Percentiles rank a stretch among this genome's conserved stretches.
These are phyloP conservation scores for Australoheros facetus DNA, from an alignment of 2,797 vertebrate species.

Conservation along the genomic window DNA sequence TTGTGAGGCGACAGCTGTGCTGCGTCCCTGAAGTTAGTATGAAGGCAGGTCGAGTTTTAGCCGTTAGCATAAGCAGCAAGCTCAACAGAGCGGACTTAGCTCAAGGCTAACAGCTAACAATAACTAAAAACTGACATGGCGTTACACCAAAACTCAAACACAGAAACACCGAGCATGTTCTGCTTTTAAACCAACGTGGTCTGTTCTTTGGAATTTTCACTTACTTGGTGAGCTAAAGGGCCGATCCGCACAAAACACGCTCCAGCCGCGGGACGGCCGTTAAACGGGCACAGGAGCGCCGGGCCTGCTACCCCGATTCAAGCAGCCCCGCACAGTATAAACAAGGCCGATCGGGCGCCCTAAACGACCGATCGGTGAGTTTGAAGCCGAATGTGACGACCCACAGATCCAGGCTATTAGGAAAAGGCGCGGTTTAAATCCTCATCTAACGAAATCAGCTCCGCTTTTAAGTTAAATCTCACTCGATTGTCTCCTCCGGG, in stretches of 20 bases:
- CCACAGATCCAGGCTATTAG: not conserved
- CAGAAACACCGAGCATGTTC: fast-evolving
- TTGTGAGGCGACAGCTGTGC: fast-evolving
- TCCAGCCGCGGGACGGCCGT: slow-evolving; percentile 51
- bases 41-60: slow-evolving; percentile 29
- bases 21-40: fast-evolving
- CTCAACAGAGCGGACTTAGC: slow-evolving; percentile 24
- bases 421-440: not conserved
- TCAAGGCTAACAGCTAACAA: slow-evolving; percentile 65
- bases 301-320: slow-evolving; percentile 74
- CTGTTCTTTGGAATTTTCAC: not conserved
- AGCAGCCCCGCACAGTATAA: slow-evolving; percentile 75
- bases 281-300: slow-evolving; percentile 40
- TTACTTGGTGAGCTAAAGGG: slow-evolving; percentile 73
- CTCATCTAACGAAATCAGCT: not conserved
- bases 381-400: not conserved
- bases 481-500: slow-evolving; percentile 77
- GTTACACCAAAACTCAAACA: not conserved
- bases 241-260: slow-evolving; percentile 52
- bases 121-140: slow-evolving; percentile 35
- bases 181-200: too few relatives aligned
- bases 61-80: slow-evolving; percentile 51
- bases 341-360: slow-evolving; percentile 68
- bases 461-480: slow-evolving; percentile 50
- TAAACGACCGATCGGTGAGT: not conserved